These are phyloP conservation scores for Drosophila parabipectinata DNA, from an alignment of 1,140 invertebrate species.

Conservation along the genomic window DNA sequence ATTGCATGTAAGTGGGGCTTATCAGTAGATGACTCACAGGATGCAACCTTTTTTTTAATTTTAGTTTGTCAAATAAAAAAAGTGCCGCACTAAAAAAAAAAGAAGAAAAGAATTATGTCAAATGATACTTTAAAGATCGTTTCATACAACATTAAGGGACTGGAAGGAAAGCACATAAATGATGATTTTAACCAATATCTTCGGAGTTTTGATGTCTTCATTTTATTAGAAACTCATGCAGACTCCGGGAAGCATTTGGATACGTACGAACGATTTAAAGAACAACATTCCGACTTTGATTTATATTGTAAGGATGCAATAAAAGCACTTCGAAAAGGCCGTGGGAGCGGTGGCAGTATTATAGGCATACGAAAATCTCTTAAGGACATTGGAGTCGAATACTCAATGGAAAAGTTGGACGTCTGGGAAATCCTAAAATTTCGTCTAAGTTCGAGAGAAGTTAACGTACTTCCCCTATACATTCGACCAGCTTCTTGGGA, in stretches of 20 bases:
- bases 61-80: no score
- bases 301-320: conserved; percentile 26
- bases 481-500: conserved; percentile 7
- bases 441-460: background rate
- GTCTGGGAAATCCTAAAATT: conserved; percentile 10
- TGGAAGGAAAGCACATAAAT: background rate
- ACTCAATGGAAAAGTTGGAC: background rate
- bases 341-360: conserved; percentile 16
- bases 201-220: conserved; percentile 9
- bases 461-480: conserved; percentile 17
- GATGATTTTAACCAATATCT: conserved; percentile 9
- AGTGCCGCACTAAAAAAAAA: background rate
- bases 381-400: background rate
- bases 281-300: conserved; percentile 1
- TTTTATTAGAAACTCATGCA: conserved; percentile 26
- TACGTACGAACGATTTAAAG: background rate
- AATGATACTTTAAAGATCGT: background rate
- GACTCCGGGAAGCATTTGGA: background rate
- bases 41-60: no score
- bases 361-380: conserved; percentile 11
- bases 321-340: background rate
- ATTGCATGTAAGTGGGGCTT: no score
- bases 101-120: background rate
- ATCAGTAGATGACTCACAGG: no score
- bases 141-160: conserved; percentile 26